Conservation (phyloP, 2,888 invertebrate genomes). For the Cephus spinipes region DNA sequence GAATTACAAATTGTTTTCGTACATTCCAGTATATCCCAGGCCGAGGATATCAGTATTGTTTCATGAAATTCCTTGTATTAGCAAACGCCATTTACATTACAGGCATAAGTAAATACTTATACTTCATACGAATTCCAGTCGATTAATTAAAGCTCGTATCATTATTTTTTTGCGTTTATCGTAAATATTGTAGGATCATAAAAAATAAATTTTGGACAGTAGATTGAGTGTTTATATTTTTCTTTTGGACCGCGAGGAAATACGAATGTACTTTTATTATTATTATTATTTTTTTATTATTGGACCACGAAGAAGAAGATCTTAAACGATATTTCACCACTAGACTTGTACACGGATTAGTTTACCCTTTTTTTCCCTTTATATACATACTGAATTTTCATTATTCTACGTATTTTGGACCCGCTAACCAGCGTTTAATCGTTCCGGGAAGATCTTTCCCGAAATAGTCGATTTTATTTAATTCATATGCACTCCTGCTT, state of each 20-base stretch:
- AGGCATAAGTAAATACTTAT: background rate
- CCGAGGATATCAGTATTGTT: background rate
- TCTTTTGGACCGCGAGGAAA: conserved; percentile 15
- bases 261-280: conserved; percentile 4
- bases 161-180: background rate
- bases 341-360: background rate
- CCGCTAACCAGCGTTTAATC: conserved; percentile 64
- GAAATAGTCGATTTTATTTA: background rate
- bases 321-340: background rate
- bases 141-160: conserved; percentile 10
- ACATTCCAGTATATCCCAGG: background rate
- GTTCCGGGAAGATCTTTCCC: conserved; percentile 25
- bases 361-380: background rate
- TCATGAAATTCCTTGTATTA: background rate
- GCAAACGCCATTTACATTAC: background rate
- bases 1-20: background rate
- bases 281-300: conserved; percentile 8
- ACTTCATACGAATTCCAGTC: background rate
- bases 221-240: background rate
- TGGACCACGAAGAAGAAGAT: background rate
- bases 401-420: conserved; percentile 65
- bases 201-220: background rate
- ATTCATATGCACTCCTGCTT: background rate
- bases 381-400: background rate
- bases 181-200: background rate